A percentile compares a stretch with the other conserved stretches of the same genome.
Conservation (phyloP, 2,113 vertebrate genomes). For the Saimiri boliviensis region DNA sequence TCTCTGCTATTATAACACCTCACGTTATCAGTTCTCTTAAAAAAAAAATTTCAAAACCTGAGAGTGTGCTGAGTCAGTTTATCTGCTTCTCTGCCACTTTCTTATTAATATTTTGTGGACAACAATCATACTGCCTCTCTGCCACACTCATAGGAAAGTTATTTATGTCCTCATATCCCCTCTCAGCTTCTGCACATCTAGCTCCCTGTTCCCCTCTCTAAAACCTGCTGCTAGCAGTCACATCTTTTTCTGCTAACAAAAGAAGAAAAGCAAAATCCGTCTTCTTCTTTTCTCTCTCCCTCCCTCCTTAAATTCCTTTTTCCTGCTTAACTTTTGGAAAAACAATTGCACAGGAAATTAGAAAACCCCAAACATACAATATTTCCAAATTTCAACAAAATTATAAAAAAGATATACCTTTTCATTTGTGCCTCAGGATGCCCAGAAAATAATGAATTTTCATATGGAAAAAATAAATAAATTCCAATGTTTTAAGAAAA, state of each 20-base stretch:
- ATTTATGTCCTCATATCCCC: neutral
- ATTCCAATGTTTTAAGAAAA: neutral
- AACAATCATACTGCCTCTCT: neutral
- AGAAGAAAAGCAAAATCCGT: neutral
- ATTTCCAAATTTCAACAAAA: conserved; percentile 19
- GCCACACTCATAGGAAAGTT: neutral
- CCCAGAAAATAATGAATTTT: neutral
- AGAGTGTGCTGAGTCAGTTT: neutral
- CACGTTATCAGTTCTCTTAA: neutral
- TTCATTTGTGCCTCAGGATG: neutral
- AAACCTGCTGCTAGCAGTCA: neutral
- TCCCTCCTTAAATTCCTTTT: neutral
- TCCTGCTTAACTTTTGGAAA: neutral
- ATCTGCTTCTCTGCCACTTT: neutral
- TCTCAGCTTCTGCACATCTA: neutral
- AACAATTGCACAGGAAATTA: neutral
- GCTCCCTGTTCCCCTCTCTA: neutral
- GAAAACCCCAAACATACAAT: neutral
- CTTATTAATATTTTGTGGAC: neutral
- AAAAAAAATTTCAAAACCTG: neutral
- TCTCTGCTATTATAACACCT: neutral
- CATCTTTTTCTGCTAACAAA: neutral
- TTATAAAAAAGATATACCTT: neutral
- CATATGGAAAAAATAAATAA: neutral
- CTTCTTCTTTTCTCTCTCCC: neutral